Percentiles rank a stretch among this genome's conserved stretches.
Evolutionary conservation across 2,797 vertebrate species (phyloP).

Genomic region (Mus minutoides): DNA sequence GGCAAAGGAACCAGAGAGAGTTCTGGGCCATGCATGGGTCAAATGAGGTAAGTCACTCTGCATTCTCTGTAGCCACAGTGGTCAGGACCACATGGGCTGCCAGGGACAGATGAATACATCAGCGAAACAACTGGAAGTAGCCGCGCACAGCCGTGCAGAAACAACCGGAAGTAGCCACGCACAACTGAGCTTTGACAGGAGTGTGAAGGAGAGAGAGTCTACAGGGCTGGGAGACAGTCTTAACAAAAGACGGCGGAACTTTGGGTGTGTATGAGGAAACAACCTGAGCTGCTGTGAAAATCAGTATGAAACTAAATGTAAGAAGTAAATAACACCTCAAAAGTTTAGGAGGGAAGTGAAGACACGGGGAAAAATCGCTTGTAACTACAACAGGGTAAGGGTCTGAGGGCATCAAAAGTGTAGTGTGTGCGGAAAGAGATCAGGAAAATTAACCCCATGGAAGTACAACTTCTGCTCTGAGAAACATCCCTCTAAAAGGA

Average conservation of each 20-base stretch:
- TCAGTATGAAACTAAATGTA: neutral
- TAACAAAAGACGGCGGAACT: neutral
- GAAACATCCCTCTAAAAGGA: neutral
- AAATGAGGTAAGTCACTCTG: neutral
- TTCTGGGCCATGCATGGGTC: neutral
- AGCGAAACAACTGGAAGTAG: neutral
- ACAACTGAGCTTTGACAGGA: neutral
- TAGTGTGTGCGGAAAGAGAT: neutral
- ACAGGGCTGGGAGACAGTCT: neutral
- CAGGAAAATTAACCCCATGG: neutral
- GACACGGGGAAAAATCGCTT: neutral
- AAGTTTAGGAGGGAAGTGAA: neutral
- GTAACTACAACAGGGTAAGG: neutral
- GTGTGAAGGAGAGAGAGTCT: neutral
- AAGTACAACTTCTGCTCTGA: neutral
- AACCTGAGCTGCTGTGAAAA: neutral
- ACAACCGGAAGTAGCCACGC: rapidly evolving
- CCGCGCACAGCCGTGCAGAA: neutral
- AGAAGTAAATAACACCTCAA: neutral
- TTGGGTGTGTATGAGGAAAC: neutral
- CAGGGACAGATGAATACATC: rapidly evolving
- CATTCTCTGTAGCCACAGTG: neutral
- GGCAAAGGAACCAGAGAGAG: slow-evolving; percentile 8
- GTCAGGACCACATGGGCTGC: neutral
- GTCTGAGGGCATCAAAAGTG: neutral